phyloP scores from a whole-genome alignment of 2,797 vertebrate genomes.

The Xenentodon cancila region DNA sequence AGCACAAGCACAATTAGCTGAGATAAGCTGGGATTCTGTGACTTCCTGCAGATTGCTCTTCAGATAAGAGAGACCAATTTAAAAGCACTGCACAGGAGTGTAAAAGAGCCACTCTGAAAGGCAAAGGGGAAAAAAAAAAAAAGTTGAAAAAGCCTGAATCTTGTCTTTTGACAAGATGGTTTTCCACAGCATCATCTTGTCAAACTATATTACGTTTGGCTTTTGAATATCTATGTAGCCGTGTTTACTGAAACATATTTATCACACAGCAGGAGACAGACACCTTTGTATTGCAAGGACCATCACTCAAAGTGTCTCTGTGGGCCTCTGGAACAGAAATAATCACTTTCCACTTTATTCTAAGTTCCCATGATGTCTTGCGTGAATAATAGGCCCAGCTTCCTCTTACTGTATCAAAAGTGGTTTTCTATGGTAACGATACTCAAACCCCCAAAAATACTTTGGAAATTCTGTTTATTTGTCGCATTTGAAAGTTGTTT shows the following conservation, averaged over 20 bases:
- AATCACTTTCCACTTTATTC: background rate
- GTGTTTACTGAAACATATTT: slow-evolving; percentile 59
- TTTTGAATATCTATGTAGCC: slow-evolving; percentile 64
- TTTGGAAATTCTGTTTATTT: background rate
- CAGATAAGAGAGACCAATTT: slow-evolving; percentile 74
- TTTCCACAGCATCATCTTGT: slow-evolving; percentile 58
- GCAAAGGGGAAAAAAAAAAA: slow-evolving; percentile 28
- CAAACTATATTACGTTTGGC: slow-evolving; percentile 60
- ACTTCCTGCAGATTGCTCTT: slow-evolving; percentile 80
- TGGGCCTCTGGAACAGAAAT: slow-evolving; percentile 25
- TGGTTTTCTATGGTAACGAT: too few species aligned
- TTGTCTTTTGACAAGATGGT: slow-evolving; percentile 50
- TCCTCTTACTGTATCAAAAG: too few species aligned
- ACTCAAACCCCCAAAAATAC: background rate
- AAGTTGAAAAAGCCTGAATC: slow-evolving; percentile 41
- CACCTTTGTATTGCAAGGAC: slow-evolving; percentile 53
- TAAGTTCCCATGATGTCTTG: too few species aligned
- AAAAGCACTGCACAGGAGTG: slow-evolving; percentile 57
- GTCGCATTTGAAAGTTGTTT: slow-evolving; percentile 12
- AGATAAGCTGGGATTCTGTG: slow-evolving; percentile 76
- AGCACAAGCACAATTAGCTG: slow-evolving; percentile 64
- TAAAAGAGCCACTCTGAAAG: slow-evolving; percentile 44
- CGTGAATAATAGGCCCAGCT: too few species aligned
- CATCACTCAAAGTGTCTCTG: slow-evolving; percentile 42
- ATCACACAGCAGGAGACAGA: slow-evolving; percentile 62